Evolutionary conservation across 2,888 invertebrate species (phyloP), one percentile per base, ranked within the genome.

Genomic region (Plagodis pulveraria): DNA sequence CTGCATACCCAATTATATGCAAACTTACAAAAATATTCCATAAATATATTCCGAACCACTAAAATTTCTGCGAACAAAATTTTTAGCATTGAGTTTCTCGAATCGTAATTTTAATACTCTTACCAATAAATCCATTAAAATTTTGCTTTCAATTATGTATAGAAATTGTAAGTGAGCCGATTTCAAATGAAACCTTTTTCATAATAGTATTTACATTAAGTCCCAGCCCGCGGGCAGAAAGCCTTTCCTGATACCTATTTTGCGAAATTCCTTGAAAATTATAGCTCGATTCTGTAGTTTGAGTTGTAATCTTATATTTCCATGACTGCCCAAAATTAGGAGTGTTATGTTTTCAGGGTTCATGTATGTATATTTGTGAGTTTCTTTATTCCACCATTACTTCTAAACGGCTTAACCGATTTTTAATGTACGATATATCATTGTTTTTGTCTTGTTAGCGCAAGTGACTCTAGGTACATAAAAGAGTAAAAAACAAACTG

Each of bases 171-270:
- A 52, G 38, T 56, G 45, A 49, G 52, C 42, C 49, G 60, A 43
- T 53, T 56, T 61, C 45, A 56, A 61, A 49, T 52, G 32, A 46
- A 61, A 52, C 60, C 56, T 61, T 61, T 61, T 56, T 53, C 56
- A 53, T 61, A 52, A 52, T 49, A 56, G 52, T 59, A 59, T 59
- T 55, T 59, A 59, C 59, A 48, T 55, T 59, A 47, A 58, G 53
- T 41, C 50, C 59, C n/a, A n/a, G 12, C 50, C 59, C 47, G 46
- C 49, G 6, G 62, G 62, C 58, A 50, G 58, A 59, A 58, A 61
- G 60, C 62, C 56, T 62, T 66, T 62, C 49, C 48, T 57, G 46
- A 40, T 49, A 55, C 60, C 50, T 53, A 60, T 60, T 60, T 58
- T 61, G 62, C 4, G 22, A 4, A 64, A 62, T 67, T 62, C 49